Evolutionary conservation across 2,888 invertebrate species (phyloP).

Genomic region (Drosophila kambysellisi): DNA sequence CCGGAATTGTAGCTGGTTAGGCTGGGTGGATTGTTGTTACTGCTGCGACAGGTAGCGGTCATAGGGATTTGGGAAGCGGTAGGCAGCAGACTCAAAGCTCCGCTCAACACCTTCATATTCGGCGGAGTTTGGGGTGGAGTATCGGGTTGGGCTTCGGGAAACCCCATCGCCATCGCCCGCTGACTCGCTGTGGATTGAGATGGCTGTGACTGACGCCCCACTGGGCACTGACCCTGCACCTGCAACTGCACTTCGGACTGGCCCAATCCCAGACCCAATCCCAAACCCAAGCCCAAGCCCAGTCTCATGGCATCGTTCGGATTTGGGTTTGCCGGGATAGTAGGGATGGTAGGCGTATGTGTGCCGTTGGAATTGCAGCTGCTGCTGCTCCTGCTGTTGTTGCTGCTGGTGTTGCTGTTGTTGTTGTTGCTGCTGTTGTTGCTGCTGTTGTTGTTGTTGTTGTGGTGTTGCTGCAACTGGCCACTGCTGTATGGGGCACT

Average conservation of each 20-base stretch:
- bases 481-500: constrained; percentile 76
- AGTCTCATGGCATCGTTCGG: constrained; percentile 68
- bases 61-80: constrained; percentile 87
- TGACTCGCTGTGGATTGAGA: constrained; percentile 82
- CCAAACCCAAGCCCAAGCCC: constrained; percentile 36
- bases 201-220: constrained; percentile 37
- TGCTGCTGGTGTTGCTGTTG: constrained; percentile 80
- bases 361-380: constrained; percentile 81
- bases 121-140: constrained; percentile 97
- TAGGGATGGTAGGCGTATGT: constrained; percentile 83
- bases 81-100: constrained; percentile 90
- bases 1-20: constrained; percentile 34
- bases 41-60: constrained; percentile 86
- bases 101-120: constrained; percentile 95
- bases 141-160: constrained; percentile 94
- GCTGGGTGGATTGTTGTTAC: constrained; percentile 49
- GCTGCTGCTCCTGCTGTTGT: constrained; percentile 75
- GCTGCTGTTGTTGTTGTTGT: constrained; percentile 60
- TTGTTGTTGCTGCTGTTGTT: constrained; percentile 37
- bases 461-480: constrained; percentile 32
- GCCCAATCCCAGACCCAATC: constrained; percentile 31
- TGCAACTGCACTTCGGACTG: constrained; percentile 8
- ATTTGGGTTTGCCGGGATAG: constrained; percentile 77
- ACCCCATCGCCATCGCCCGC: constrained; percentile 88
- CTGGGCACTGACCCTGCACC: constrained; percentile 21